Evolutionary conservation across 2,888 invertebrate species (phyloP), one percentile per base, ranked within the genome.

Genomic region (Watsonalla cultraria): DNA sequence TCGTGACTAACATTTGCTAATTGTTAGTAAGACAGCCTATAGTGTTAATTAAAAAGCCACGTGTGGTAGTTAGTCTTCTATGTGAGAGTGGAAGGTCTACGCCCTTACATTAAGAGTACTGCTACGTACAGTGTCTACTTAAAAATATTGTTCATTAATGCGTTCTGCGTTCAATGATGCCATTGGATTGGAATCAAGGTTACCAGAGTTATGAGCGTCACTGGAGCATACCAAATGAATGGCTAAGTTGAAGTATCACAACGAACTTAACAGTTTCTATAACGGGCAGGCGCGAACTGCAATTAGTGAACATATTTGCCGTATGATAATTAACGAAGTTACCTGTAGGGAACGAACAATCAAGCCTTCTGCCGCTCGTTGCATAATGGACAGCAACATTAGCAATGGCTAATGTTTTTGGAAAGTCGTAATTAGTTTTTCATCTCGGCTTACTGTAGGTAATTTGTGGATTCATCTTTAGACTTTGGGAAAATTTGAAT

Each of bases 221-320:
- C 53, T 62, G 55, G 59, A 58, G 63, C 68, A 65, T 68, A 61
- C 59, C 61, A 67, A 71, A 73, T 69, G 59, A 66, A 59, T 11
- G 42, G 11, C 11, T 63, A 64, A 59, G 54, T 60, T 65, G n/a
- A 74, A 70, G 71, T 79, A 68, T 76, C 72, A 73, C 78, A 75
- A 74, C 69, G 74, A 66, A 72, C 74, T 57, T 53, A 56, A 71
- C 74, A 61, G 65, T 59, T 57, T 53, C 54, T 76, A 11, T 42
- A 78, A 75, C 76, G 73, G 76, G 71, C 61, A 51, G 58, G 56
- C 61, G 64, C 68, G 68, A 59, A 64, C 72, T 59, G 68, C 72
- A 78, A 80, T 81, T 79, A 80, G 70, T 60, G 54, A 14, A 15
- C 37, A 49, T 64, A 68, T 63, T 57, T 57, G 53, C 54, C 51